Percentiles rank a stretch among this genome's conserved stretches.
phyloP scores from a whole-genome alignment of 1,140 invertebrate genomes.

The Drosophila nigrodunni region DNA sequence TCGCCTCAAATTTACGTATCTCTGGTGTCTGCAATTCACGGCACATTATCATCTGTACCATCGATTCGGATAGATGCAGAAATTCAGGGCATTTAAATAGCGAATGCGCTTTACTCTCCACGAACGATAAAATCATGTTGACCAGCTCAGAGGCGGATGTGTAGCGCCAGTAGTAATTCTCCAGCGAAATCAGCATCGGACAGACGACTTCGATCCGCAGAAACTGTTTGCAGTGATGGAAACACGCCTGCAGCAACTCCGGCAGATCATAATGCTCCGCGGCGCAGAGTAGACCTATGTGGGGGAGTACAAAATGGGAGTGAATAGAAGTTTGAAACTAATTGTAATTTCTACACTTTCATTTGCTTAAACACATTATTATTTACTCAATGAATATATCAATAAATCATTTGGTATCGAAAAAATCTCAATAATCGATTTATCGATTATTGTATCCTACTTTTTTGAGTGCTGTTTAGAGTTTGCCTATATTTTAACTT shows the following conservation, averaged over 20 bases:
- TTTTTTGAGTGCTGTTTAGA: no score
- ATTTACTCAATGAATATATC: not conserved
- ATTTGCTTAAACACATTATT: no score
- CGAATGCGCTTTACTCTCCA: slow-evolving; percentile 93
- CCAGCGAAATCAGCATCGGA: slow-evolving; percentile 95
- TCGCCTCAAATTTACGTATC: slow-evolving; percentile 96
- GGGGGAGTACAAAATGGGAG: no score
- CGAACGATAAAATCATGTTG: slow-evolving; percentile 96
- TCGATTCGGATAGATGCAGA: slow-evolving; percentile 94
- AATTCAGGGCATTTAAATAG: slow-evolving; percentile 94
- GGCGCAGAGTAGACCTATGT: slow-evolving; percentile 92
- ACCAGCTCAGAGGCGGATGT: slow-evolving; percentile 96
- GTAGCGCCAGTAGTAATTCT: slow-evolving; percentile 98
- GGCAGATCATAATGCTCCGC: slow-evolving; percentile 97
- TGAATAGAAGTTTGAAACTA: no score
- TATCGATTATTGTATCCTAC: no score
- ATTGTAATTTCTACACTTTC: no score
- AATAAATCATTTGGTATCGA: not conserved
- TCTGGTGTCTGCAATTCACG: slow-evolving; percentile 93
- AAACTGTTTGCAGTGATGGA: slow-evolving; percentile 97
- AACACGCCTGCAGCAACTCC: slow-evolving; percentile 96
- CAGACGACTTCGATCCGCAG: slow-evolving; percentile 96
- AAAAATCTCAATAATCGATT: no score
- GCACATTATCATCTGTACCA: slow-evolving; percentile 98
- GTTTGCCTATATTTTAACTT: no score